A percentile compares a stretch with the other conserved stretches of the same genome.
phyloP scores from a whole-genome alignment of 2,113 vertebrate genomes.

The Meriones unguiculatus region DNA sequence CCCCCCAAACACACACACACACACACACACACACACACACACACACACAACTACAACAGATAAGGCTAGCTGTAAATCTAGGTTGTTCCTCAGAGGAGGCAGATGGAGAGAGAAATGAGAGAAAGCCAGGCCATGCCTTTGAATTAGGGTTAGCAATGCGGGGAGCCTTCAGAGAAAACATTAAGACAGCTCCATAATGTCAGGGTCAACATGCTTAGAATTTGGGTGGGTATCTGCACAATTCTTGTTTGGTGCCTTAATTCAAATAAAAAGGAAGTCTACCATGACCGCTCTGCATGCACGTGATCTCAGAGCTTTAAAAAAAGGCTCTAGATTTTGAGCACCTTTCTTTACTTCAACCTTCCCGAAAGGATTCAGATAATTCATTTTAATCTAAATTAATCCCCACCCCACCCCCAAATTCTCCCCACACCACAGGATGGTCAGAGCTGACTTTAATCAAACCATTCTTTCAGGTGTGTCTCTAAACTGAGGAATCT shows the following conservation, averaged over 20 bases:
- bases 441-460: background rate
- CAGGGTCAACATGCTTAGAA: background rate
- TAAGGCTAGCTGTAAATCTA: background rate
- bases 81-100: background rate
- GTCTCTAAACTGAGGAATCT: constrained; percentile 9
- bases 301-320: background rate
- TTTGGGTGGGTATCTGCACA: background rate
- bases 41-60: background rate
- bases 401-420: constrained; percentile 3
- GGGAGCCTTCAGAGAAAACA: background rate
- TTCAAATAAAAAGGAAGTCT: background rate
- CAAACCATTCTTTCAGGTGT: background rate
- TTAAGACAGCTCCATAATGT: background rate
- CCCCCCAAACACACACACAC: background rate
- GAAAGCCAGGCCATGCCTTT: background rate
- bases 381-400: background rate
- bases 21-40: background rate
- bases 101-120: background rate
- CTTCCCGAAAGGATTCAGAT: background rate
- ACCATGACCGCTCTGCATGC: background rate
- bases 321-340: constrained; percentile 31
- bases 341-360: background rate
- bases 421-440: background rate
- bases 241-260: constrained; percentile 11
- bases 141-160: background rate